Evolutionary conservation across 2,797 vertebrate species (phyloP).

Genomic region (Acrossocheilus fasciatus): DNA sequence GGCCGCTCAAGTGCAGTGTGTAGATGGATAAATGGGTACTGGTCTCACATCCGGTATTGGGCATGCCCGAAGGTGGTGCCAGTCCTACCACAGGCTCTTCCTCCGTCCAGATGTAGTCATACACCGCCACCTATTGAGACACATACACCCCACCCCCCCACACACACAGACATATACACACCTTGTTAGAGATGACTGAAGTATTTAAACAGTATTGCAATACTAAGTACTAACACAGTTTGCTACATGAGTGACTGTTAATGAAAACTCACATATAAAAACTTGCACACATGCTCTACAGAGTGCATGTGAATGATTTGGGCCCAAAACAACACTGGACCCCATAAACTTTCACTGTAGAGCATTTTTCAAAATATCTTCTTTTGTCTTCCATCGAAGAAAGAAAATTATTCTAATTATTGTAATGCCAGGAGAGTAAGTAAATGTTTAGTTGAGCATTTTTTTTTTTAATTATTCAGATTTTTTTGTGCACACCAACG

Average conservation of each 20-base stretch:
- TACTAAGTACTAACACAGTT: neutral
- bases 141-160: conserved; percentile 67
- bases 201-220: neutral
- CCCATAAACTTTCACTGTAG: neutral
- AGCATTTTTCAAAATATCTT: neutral
- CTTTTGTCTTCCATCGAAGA: neutral
- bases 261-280: neutral
- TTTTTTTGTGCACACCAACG: neutral
- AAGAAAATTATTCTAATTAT: neutral
- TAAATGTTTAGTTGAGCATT: neutral
- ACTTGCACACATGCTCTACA: neutral
- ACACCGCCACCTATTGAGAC: conserved; percentile 89
- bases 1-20: conserved; percentile 84
- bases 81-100: conserved; percentile 70
- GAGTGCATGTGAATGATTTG: neutral
- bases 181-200: conserved; percentile 67
- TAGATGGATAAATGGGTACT: conserved; percentile 83
- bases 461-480: neutral
- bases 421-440: neutral
- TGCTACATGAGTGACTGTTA: neutral
- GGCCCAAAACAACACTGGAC: neutral
- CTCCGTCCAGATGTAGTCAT: conserved; percentile 88
- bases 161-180: neutral
- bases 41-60: conserved; percentile 65
- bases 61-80: conserved; percentile 62